Conservation (phyloP, 2,113 vertebrate genomes). For the Hucho hucho region DNA sequence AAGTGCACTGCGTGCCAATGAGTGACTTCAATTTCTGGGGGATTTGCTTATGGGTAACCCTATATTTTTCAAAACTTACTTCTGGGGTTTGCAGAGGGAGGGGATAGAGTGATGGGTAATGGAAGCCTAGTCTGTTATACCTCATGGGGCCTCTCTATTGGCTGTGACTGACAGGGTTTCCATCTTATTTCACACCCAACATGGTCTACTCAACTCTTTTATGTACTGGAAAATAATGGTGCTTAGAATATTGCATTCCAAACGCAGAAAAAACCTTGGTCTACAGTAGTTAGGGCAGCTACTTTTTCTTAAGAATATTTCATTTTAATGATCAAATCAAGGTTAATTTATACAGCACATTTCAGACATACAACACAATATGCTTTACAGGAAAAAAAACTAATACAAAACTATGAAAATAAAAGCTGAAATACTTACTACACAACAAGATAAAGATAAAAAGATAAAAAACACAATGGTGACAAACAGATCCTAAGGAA, state of each 20-base stretch:
- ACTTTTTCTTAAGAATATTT: slow-evolving; percentile 49
- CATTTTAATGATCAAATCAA: slow-evolving; percentile 22
- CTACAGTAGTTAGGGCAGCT: slow-evolving; percentile 37
- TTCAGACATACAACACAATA: too few species aligned
- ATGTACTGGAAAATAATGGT: slow-evolving; percentile 54
- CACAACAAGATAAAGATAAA: too few species aligned
- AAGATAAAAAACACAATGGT: too few species aligned
- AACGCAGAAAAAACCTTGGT: slow-evolving; percentile 32
- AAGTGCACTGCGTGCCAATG: slow-evolving; percentile 49
- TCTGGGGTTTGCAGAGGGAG: slow-evolving; percentile 28
- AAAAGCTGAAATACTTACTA: too few species aligned
- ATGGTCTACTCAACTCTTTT: slow-evolving; percentile 24
- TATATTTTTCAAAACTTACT: slow-evolving; percentile 55
- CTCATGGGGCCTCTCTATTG: slow-evolving; percentile 42
- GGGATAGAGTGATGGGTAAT: slow-evolving; percentile 36
- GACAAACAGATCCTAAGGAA: too few species aligned
- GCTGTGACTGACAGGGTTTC: slow-evolving; percentile 28
- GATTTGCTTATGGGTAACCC: slow-evolving; percentile 61
- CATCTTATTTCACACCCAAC: slow-evolving; percentile 49
- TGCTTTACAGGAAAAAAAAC: too few species aligned
- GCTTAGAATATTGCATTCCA: slow-evolving; percentile 21
- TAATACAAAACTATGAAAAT: too few species aligned
- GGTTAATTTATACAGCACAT: too few species aligned
- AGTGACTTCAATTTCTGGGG: slow-evolving; percentile 53
- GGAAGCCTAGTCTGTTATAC: slow-evolving; percentile 29